Evolutionary conservation across 2,888 invertebrate species (phyloP), one percentile per base, ranked within the genome.

Genomic region (Amphipyra berbera): DNA sequence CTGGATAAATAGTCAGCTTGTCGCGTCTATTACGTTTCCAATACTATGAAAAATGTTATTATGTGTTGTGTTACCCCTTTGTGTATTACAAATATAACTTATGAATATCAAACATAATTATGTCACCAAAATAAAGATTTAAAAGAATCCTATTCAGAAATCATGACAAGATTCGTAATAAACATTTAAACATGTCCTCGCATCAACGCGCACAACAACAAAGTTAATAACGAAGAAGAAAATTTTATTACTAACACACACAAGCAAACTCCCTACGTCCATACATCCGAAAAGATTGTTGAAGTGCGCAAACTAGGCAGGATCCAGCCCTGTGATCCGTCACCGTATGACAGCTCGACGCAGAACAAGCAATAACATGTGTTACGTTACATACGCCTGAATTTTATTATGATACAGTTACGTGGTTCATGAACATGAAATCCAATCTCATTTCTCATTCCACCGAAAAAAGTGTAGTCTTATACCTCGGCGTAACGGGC

Each of bases 291-390:
- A 62, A 67, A 69, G 50, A 71, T 73, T 69, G 62, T 62, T 54
- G 59, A 73, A 76, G 71, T 66, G 49, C 35, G 48, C 60, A 66
- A 81, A 82, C 75, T 76, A 69, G 70, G 76, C 65, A 60, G 67
- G 77, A 70, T 76, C 73, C 65, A 59, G 73, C 76, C 68, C 76
- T 78, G 77, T 81, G 84, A 86, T 86, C 83, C 82, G 82, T 88
- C 86, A 82, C 78, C 73, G 70, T 80, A 80, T 82, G 85, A 86
- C 85, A 82, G 80, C 78, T 72, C 78, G 82, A 81, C 82, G 61
- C 79, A 72, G 63, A 79, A 85, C 84, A 84, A 72, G 87, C 86
- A 85, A 87, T 87, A 86, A 87, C 87, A 84, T 79, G 73, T 82
- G 83, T 84, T 81, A 81, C 75, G 80, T 72, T 81, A 83, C 79